Conservation (phyloP, 2,113 vertebrate genomes). For the Ciconia boyciana region DNA sequence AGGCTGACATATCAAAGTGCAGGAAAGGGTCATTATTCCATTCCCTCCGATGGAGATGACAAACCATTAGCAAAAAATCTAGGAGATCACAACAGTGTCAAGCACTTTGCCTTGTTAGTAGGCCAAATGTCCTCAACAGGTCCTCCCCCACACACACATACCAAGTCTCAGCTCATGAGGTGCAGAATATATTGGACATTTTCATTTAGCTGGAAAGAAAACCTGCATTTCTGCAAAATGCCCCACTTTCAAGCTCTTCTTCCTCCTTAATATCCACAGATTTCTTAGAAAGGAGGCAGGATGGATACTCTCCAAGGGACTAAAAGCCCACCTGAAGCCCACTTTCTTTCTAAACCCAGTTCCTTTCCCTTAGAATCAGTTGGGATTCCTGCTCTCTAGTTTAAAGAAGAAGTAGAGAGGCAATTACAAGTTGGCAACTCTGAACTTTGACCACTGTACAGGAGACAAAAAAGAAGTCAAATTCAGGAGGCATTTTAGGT, state of each 20-base stretch:
- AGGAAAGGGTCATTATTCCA: constrained; percentile 3
- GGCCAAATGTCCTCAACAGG: constrained; percentile 9
- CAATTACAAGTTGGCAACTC: constrained; percentile 47
- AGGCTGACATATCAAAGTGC: constrained; percentile 53
- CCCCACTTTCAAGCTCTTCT: constrained; percentile 19
- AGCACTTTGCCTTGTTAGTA: not conserved
- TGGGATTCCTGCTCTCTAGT: constrained; percentile 39
- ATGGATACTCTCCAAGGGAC: constrained; percentile 18
- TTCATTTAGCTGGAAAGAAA: constrained; percentile 26
- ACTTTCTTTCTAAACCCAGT: constrained; percentile 33
- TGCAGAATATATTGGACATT: not conserved
- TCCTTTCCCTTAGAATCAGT: constrained; percentile 17
- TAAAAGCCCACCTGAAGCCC: constrained; percentile 9
- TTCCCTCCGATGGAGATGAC: not conserved
- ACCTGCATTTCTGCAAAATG: constrained; percentile 42
- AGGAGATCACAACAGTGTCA: constrained; percentile 15
- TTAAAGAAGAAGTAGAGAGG: constrained; percentile 47
- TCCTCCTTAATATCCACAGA: not conserved
- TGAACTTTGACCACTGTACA: constrained; percentile 55
- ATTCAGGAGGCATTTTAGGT: constrained; percentile 42
- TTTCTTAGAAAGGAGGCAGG: constrained; percentile 29
- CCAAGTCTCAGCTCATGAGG: constrained; percentile 24
- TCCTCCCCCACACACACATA: not conserved
- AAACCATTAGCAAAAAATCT: constrained; percentile 14
- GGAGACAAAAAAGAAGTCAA: constrained; percentile 52